phyloP scores from a whole-genome alignment of 2,113 vertebrate genomes.

The Tricholaema leucomelas region DNA sequence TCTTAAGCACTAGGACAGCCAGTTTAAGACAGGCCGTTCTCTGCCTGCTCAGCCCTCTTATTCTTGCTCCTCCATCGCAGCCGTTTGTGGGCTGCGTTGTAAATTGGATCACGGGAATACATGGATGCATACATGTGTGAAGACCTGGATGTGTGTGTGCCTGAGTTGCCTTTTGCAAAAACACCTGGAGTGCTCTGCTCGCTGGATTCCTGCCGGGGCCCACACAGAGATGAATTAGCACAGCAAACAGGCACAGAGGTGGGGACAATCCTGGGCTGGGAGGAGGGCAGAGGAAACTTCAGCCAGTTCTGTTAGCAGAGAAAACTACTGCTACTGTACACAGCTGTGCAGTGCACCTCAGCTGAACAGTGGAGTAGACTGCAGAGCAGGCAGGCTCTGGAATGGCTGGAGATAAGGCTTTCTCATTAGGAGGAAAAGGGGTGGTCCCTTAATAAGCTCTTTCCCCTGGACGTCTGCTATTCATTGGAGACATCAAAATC shows the following conservation, averaged over 20 bases:
- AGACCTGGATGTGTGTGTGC: no score
- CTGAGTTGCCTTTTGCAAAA: background rate
- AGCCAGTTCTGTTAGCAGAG: background rate
- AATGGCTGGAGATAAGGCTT: background rate
- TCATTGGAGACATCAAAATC: background rate
- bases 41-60: conserved; percentile 16
- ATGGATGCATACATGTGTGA: accelerated
- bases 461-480: background rate
- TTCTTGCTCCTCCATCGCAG: conserved; percentile 6
- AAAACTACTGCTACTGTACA: background rate
- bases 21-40: background rate
- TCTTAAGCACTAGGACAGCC: background rate
- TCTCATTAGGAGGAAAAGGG: conserved; percentile 3
- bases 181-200: background rate
- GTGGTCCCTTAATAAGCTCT: background rate
- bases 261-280: background rate
- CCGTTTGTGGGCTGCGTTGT: background rate
- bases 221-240: background rate
- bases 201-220: background rate
- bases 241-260: background rate
- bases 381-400: background rate
- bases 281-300: background rate
- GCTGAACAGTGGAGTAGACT: background rate
- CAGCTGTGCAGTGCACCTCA: background rate
- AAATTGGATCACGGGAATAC: background rate